Base-by-base conservation (phyloP, 2,888 invertebrate genomes). In the Antheraea assamensis region DNA sequence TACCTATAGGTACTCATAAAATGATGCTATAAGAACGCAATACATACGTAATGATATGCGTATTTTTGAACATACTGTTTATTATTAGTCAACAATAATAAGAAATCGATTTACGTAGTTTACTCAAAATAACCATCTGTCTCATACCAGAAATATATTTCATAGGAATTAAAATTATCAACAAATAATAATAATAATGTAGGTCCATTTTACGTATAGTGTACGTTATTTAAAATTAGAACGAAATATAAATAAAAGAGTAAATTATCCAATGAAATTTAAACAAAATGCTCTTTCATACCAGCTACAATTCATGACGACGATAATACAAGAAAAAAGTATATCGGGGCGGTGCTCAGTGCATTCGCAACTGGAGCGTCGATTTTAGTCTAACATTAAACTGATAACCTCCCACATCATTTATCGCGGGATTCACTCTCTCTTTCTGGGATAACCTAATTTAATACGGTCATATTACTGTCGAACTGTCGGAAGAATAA, bases 401-500 rank as follows among this genome's bases (percentile, higher is more conserved):
- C 74, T 82, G 92, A 92, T 92, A 92, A 92, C 91, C 91, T 82
- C 83, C 77, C 77, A 77, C 78, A 77, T 80, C 80, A 79, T 79
- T 58, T 88, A 90, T 90, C 87, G 78, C 72, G 78, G 75, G 80
- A 84, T 88, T 84, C 84, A 87, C 86, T 88, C 90, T 88, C 88
- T 90, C 92, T 91, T 86, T 87, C 90, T 89, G 88, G 88, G 87
- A 86, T 90, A 83, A 88, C 93, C 92, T 85, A 90, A 90, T 88
- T 92, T 83, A 35, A n/a, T 35, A 35, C 35, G 17, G 35, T 35
- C 35, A 64, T 64, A 47, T 15, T 47, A 21, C 61, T 15, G 42
- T 30, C 27, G 17, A 30, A 64, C 30, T 64, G 27, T 64, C 61
- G 17, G 27, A 13, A 3, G 17, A 30, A 30, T 64, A 64, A 30